phyloP scores from a whole-genome alignment of 1,140 invertebrate species.

The Sminthurides bifidus region DNA sequence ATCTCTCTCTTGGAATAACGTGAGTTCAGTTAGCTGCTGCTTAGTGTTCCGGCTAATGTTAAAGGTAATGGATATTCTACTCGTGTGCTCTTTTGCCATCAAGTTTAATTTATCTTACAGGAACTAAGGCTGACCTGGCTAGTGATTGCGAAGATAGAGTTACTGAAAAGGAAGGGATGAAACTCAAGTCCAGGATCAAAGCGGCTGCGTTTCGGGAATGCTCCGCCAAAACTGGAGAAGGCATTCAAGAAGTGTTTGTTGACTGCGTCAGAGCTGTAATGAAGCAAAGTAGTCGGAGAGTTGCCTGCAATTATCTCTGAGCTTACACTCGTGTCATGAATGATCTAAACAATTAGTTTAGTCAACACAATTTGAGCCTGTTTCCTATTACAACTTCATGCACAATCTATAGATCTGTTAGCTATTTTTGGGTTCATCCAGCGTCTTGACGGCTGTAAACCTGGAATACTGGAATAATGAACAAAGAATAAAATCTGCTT shows the following conservation, averaged over 20 bases:
- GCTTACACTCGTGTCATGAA: too few species aligned
- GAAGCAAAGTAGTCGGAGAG: not conserved
- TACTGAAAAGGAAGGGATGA: slow-evolving; percentile 52
- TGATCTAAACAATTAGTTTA: too few species aligned
- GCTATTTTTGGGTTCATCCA: too few species aligned
- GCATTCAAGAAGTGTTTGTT: slow-evolving; percentile 45
- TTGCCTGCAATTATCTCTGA: not conserved
- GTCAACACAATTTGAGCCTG: too few species aligned
- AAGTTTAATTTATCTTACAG: not conserved
- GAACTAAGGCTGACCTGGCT: not conserved
- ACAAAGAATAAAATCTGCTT: too few species aligned
- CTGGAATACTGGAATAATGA: too few species aligned
- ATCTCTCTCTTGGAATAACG: not conserved
- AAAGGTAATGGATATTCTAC: not conserved
- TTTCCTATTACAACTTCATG: not conserved
- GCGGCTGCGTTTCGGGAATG: slow-evolving; percentile 69
- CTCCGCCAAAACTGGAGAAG: slow-evolving; percentile 63
- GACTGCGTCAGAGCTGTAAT: not conserved
- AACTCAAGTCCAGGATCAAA: slow-evolving; percentile 62
- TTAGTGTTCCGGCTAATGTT: not conserved
- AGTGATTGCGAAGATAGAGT: not conserved
- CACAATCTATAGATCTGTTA: not conserved
- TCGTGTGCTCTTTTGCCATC: not conserved
- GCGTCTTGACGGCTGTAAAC: too few species aligned
- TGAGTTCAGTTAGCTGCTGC: not conserved